Conservation (phyloP, 2,888 invertebrate species). For the Itoplectis maculator region DNA sequence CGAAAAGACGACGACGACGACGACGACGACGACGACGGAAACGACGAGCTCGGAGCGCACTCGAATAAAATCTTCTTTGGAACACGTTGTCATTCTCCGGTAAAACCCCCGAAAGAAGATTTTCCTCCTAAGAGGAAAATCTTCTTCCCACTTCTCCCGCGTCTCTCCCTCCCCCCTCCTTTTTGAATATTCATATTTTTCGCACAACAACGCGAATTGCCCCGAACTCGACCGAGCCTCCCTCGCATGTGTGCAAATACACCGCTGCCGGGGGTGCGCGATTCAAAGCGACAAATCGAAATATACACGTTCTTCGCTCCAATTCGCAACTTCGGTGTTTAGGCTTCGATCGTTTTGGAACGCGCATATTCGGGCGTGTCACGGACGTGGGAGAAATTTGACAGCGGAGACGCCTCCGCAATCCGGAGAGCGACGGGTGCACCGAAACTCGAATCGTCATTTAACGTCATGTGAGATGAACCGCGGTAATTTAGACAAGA, state of each 20-base stretch:
- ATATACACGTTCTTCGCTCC: not conserved
- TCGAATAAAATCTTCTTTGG: conserved; percentile 55
- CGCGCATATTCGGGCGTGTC: not conserved
- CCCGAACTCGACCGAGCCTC: not conserved
- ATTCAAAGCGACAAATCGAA: not conserved
- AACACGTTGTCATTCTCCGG: conserved; percentile 25
- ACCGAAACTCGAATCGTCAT: conserved; percentile 28
- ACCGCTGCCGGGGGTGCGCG: not conserved
- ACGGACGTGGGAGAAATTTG: conserved; percentile 14
- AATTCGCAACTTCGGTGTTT: not conserved
- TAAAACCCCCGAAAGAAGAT: conserved; percentile 27
- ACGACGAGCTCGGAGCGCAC: conserved; percentile 43
- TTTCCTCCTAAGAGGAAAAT: conserved; percentile 27
- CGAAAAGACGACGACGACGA: conserved; percentile 48
- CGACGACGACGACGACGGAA: not conserved
- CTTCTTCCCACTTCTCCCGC: too few species aligned
- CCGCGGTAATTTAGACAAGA: conserved; percentile 10
- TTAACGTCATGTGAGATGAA: conserved; percentile 24
- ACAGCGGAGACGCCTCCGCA: not conserved
- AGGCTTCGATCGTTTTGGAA: not conserved
- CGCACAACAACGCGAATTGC: not conserved
- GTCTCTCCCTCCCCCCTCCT: conserved; percentile 9
- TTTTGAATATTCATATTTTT: conserved; percentile 28
- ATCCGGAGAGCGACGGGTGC: not conserved
- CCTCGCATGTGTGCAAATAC: not conserved